A percentile compares a stretch with the other conserved stretches of the same genome.
Conservation (phyloP, 2,888 invertebrate species). For the Ormyrus thymus region DNA sequence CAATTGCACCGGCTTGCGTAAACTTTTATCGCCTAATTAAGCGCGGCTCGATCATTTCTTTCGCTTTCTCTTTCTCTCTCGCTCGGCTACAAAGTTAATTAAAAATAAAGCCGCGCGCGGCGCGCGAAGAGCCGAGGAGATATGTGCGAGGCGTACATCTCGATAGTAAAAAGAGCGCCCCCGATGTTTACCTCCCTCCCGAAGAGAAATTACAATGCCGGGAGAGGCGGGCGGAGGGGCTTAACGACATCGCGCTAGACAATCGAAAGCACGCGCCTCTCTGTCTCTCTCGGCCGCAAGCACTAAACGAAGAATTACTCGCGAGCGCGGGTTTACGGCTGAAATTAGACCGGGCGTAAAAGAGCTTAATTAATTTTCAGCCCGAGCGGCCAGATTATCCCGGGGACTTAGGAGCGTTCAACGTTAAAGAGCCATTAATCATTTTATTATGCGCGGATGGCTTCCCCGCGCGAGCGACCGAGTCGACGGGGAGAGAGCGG, state of each 20-base stretch:
- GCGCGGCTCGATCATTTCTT: too few relatives aligned
- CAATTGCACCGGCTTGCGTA: too few relatives aligned
- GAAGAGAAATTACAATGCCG: slow-evolving; percentile 11
- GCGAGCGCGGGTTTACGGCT: slow-evolving; percentile 11
- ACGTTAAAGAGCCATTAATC: slow-evolving; percentile 46
- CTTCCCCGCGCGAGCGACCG: background rate
- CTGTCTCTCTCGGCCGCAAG: background rate
- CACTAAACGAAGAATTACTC: background rate
- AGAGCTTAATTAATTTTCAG: slow-evolving; percentile 52
- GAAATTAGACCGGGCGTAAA: slow-evolving; percentile 48
- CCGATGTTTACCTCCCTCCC: slow-evolving; percentile 17
- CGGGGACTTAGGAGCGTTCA: slow-evolving; percentile 35
- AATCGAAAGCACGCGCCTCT: slow-evolving; percentile 44
- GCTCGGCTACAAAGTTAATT: too few relatives aligned
- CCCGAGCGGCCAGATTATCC: slow-evolving; percentile 43
- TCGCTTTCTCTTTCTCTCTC: too few relatives aligned
- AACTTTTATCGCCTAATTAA: too few relatives aligned
- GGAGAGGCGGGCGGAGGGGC: background rate
- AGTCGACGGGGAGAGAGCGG: background rate
- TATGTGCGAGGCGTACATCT: background rate
- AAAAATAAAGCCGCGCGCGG: background rate
- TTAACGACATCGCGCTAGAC: slow-evolving; percentile 42
- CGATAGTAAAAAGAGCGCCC: slow-evolving; percentile 33
- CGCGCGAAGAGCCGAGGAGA: background rate
- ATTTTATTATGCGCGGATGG: slow-evolving; percentile 41